Percentiles rank a stretch among this genome's conserved stretches.
Evolutionary conservation across 2,888 invertebrate species (phyloP).

Genomic region (Halictus quadricinctus): DNA sequence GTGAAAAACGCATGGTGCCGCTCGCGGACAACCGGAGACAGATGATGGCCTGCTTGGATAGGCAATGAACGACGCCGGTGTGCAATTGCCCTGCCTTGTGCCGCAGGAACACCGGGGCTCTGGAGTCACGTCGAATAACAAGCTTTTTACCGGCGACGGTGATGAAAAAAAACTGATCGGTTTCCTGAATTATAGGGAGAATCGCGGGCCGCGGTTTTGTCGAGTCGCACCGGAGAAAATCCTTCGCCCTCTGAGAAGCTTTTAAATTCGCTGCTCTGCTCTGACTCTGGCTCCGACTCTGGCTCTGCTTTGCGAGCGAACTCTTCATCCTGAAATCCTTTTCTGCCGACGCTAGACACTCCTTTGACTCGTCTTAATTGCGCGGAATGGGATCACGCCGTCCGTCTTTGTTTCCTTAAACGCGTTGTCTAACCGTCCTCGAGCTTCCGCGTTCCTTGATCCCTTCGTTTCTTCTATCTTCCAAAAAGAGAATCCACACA

Average conservation of each 20-base stretch:
- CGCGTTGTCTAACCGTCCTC: background rate
- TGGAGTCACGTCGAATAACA: slow-evolving; percentile 33
- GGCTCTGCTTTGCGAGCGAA: background rate
- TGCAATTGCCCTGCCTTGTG: slow-evolving; percentile 34
- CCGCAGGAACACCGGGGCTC: slow-evolving; percentile 17
- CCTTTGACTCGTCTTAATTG: slow-evolving; percentile 3
- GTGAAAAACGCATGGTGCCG: slow-evolving; percentile 55
- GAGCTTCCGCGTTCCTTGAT: background rate
- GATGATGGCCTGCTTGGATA: slow-evolving; percentile 48
- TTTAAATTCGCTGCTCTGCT: background rate
- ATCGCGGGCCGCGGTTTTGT: slow-evolving; percentile 15
- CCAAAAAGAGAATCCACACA: background rate
- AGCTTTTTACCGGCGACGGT: slow-evolving; percentile 11
- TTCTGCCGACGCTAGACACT: background rate
- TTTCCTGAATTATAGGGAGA: slow-evolving; percentile 13
- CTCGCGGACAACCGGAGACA: slow-evolving; percentile 58
- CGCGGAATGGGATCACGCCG: background rate
- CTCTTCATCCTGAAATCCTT: slow-evolving; percentile 1
- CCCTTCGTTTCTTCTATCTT: background rate
- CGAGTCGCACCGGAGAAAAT: background rate
- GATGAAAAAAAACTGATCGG: background rate
- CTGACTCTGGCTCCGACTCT: background rate
- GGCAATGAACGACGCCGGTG: slow-evolving; percentile 45
- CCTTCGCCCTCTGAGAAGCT: background rate
- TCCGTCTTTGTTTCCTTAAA: background rate